phyloP scores from a whole-genome alignment of 2,888 invertebrate species.

The Diaprepes abbreviatus region DNA sequence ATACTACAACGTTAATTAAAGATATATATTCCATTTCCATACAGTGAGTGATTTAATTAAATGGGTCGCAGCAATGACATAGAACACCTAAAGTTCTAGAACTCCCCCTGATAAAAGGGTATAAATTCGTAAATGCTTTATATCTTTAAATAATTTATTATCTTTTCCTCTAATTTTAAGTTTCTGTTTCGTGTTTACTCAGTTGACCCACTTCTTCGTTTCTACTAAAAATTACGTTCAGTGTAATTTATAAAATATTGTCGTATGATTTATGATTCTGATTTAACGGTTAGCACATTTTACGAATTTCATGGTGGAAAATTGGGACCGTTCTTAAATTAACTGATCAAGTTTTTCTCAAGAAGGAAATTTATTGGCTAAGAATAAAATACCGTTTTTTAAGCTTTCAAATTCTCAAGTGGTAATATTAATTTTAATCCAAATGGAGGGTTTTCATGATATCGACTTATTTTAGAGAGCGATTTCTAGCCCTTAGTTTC shows the following conservation, averaged over 20 bases:
- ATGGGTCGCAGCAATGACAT: no score
- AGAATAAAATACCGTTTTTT: constrained; percentile 33
- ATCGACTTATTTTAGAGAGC: no score
- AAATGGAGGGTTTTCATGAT: background rate
- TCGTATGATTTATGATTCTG: constrained; percentile 31
- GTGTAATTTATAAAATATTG: constrained; percentile 29
- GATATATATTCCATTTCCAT: no score
- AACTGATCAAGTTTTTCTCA: constrained; percentile 40
- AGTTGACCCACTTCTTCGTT: background rate
- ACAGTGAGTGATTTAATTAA: no score
- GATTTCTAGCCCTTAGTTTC: no score
- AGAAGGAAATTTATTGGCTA: constrained; percentile 40
- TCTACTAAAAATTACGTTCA: constrained; percentile 9
- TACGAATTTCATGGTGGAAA: constrained; percentile 35
- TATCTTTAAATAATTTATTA: constrained; percentile 2
- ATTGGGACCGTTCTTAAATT: constrained; percentile 48
- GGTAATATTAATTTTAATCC: constrained; percentile 18
- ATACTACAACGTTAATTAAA: no score
- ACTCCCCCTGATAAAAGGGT: no score
- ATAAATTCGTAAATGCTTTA: background rate
- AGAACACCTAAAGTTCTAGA: no score
- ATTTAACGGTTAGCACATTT: constrained; percentile 43
- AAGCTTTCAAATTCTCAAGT: constrained; percentile 22
- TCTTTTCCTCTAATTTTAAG: background rate
- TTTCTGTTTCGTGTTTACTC: background rate